These are phyloP conservation scores for Etheostoma cragini DNA, from an alignment of 2,113 vertebrate genomes.

Conservation along the genomic window DNA sequence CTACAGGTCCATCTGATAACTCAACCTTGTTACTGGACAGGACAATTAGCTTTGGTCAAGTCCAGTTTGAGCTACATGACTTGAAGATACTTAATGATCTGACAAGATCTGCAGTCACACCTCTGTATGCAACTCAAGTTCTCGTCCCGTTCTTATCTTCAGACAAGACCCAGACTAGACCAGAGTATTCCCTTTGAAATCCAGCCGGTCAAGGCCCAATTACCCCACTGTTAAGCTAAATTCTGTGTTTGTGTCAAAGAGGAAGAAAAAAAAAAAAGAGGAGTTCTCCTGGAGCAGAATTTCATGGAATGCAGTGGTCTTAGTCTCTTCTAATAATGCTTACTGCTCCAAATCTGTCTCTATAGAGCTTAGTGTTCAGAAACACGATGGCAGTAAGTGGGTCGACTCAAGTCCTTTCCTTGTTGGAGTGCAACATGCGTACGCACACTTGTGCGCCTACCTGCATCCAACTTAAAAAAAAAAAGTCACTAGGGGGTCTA, in stretches of 20 bases:
- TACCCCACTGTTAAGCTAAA: constrained; percentile 27
- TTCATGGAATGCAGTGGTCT: constrained; percentile 48
- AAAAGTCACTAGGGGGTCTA: too few species aligned
- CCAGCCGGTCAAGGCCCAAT: constrained; percentile 37
- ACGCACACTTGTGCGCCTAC: constrained; percentile 35
- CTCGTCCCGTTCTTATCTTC: background rate
- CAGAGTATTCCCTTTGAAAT: constrained; percentile 25
- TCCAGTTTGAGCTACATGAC: constrained; percentile 22
- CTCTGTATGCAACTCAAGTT: constrained; percentile 1
- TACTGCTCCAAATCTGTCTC: constrained; percentile 62
- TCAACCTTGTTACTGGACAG: constrained; percentile 13
- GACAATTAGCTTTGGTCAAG: constrained; percentile 12
- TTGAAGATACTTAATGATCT: background rate
- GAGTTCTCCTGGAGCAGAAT: constrained; percentile 37
- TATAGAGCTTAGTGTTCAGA: constrained; percentile 51
- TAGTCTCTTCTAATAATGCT: constrained; percentile 41
- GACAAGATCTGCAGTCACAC: background rate
- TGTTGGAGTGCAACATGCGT: constrained; percentile 44
- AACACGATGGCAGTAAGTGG: constrained; percentile 65
- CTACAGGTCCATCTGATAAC: constrained; percentile 27
- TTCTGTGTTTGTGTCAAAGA: constrained; percentile 21
- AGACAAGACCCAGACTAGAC: constrained; percentile 12
- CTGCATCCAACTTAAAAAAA: constrained; percentile 44
- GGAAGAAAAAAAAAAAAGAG: background rate
- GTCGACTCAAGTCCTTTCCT: constrained; percentile 57